phyloP scores from a whole-genome alignment of 1,140 invertebrate species.

The Lethrus apterus region DNA sequence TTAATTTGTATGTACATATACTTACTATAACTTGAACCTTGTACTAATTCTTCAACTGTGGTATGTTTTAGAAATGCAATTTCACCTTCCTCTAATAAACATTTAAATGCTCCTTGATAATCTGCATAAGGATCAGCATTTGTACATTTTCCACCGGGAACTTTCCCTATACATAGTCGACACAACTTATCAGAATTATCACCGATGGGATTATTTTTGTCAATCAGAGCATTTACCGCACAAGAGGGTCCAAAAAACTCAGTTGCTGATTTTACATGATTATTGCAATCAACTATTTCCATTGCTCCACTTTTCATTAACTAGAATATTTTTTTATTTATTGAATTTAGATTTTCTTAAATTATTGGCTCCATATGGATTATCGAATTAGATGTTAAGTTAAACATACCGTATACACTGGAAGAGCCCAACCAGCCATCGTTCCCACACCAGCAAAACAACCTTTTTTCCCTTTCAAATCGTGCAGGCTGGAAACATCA shows the following conservation, averaged over 20 bases:
- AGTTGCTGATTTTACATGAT: constrained; percentile 88
- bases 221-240: constrained; percentile 83
- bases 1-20: constrained; percentile 12
- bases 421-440: constrained; percentile 88
- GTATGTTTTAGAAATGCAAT: constrained; percentile 89
- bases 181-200: constrained; percentile 72
- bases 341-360: too few relatives aligned
- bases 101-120: constrained; percentile 83
- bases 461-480: constrained; percentile 68
- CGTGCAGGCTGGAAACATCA: constrained; percentile 55
- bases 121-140: constrained; percentile 83
- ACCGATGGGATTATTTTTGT: constrained; percentile 93
- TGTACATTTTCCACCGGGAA: constrained; percentile 73
- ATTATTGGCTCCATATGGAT: too few relatives aligned
- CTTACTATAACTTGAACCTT: constrained; percentile 50
- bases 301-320: constrained; percentile 74
- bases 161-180: constrained; percentile 71
- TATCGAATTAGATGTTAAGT: neutral
- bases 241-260: constrained; percentile 87
- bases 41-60: constrained; percentile 67
- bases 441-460: constrained; percentile 89
- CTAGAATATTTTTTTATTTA: constrained; percentile 42
- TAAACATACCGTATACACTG: constrained; percentile 66
- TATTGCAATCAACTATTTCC: constrained; percentile 88
- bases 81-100: constrained; percentile 79